Conservation (phyloP, 2,113 vertebrate genomes). For the Carettochelys insculpta region DNA sequence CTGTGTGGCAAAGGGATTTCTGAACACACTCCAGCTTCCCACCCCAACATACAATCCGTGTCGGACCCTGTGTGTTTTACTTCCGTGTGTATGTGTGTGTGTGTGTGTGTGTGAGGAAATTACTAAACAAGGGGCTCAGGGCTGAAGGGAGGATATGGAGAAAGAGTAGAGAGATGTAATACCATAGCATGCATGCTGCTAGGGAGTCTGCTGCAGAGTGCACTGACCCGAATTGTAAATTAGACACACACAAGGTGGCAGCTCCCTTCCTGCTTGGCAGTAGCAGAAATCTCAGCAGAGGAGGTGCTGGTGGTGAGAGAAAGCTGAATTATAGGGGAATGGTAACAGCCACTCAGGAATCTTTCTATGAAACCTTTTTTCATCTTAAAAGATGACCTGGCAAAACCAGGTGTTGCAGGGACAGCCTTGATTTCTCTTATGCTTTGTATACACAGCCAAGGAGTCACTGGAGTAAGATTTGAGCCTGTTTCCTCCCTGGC, state of each 20-base stretch:
- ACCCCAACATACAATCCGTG: not conserved
- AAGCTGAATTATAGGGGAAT: not conserved
- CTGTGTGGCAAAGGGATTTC: fast-evolving
- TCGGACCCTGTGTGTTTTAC: not conserved
- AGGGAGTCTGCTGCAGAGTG: not conserved
- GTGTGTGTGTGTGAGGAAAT: conserved; percentile 41
- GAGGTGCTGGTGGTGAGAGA: not conserved
- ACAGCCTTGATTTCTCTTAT: not conserved
- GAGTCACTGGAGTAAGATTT: not conserved
- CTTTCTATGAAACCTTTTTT: not conserved
- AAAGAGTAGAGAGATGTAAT: conserved; percentile 12
- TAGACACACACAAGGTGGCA: not conserved
- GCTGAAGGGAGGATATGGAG: conserved; percentile 41
- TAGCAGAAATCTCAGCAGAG: not conserved
- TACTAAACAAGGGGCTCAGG: conserved; percentile 9
- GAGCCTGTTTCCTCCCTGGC: not conserved
- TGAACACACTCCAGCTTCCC: not conserved
- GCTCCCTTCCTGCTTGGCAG: not conserved
- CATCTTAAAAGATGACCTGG: not conserved
- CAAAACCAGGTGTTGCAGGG: too few relatives aligned
- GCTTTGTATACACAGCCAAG: not conserved
- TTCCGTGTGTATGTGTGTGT: not conserved
- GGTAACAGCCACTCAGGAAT: not conserved
- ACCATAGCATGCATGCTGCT: not conserved
- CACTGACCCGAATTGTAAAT: conserved; percentile 10